Conservation (phyloP, 2,113 vertebrate genomes). For the Trachemys scripta region DNA sequence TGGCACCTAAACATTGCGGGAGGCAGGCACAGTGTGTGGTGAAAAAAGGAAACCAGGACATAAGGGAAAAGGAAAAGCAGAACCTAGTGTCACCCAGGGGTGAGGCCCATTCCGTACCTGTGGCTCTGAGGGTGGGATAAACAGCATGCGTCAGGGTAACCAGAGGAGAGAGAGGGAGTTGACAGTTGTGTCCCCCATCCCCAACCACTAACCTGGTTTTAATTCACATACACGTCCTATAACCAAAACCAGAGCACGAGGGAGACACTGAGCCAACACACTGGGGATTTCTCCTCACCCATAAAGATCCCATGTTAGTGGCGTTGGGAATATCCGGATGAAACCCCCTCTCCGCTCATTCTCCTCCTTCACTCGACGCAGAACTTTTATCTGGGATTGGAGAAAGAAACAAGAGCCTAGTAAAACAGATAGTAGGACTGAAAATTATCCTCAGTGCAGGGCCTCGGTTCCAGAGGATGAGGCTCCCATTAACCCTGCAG, state of each 20-base stretch:
- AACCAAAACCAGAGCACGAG: not conserved
- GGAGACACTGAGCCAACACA: not conserved
- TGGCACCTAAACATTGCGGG: not conserved
- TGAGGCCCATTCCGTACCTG: not conserved
- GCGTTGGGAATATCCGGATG: constrained; percentile 94
- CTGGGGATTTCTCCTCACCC: constrained; percentile 80
- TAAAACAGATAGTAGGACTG: not conserved
- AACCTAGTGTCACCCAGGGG: not conserved
- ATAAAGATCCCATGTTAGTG: constrained; percentile 93
- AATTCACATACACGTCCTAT: not conserved
- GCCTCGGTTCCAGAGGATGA: not conserved
- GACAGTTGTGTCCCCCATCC: not conserved
- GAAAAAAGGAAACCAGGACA: not conserved
- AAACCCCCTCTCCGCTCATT: constrained; percentile 94
- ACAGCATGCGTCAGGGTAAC: not conserved
- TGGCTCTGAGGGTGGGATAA: not conserved
- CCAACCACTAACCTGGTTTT: not conserved
- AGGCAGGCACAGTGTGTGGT: not conserved
- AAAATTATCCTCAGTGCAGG: not conserved
- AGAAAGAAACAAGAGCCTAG: not conserved
- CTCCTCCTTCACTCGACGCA: constrained; percentile 92
- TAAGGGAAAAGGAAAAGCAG: not conserved
- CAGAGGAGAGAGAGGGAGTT: not conserved
- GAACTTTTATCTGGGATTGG: constrained; percentile 87
- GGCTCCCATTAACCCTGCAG: not conserved